phyloP scores from a whole-genome alignment of 1,140 invertebrate genomes.

The Bombus pascuorum region DNA sequence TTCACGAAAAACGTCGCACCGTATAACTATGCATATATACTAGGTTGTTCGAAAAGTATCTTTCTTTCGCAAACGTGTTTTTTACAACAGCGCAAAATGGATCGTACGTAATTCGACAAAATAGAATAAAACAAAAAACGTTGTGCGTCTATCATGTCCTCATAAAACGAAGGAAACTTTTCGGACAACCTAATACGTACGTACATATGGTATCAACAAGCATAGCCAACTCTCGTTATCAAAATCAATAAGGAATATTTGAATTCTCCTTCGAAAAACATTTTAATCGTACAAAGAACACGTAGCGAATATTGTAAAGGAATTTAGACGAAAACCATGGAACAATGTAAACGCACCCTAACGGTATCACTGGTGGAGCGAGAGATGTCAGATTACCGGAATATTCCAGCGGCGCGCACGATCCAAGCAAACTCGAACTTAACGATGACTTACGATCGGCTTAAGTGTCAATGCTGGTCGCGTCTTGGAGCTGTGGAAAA shows the following conservation, averaged over 20 bases:
- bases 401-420: neutral
- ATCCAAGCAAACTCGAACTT: slow-evolving; percentile 13
- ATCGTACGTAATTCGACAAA: too few relatives aligned
- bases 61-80: too few relatives aligned
- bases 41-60: too few relatives aligned
- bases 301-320: neutral
- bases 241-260: neutral
- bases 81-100: too few relatives aligned
- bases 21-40: too few relatives aligned
- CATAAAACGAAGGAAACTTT: too few relatives aligned
- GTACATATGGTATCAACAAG: too few relatives aligned
- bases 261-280: neutral
- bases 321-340: neutral
- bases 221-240: neutral
- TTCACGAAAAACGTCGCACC: too few relatives aligned
- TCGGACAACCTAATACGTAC: too few relatives aligned
- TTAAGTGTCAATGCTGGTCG: slow-evolving; percentile 52
- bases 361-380: slow-evolving; percentile 35
- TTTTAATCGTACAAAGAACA: neutral
- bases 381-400: slow-evolving; percentile 46
- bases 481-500: slow-evolving; percentile 45
- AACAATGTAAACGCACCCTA: neutral
- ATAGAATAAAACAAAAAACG: too few relatives aligned
- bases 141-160: too few relatives aligned
- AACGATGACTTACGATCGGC: slow-evolving; percentile 62